These are phyloP conservation scores for Caenorhabditis sp. DNA, from an alignment of 2,888 invertebrate species.

Conservation along the genomic window DNA sequence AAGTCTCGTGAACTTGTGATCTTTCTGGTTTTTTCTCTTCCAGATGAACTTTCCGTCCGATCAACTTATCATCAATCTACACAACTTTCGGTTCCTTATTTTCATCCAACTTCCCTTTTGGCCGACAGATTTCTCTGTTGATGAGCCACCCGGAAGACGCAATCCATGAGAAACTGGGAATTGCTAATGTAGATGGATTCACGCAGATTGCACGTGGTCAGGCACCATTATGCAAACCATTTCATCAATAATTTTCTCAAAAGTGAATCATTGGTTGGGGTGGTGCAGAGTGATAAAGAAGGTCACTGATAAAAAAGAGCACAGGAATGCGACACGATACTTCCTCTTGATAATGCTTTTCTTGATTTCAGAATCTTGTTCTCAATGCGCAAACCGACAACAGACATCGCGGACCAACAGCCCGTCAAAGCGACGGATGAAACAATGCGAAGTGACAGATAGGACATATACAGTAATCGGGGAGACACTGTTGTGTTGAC, in stretches of 20 bases:
- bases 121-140: neutral
- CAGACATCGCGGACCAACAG: constrained; percentile 28
- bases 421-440: constrained; percentile 21
- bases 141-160: constrained; percentile 7
- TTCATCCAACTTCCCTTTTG: too few species aligned
- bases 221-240: neutral
- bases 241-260: neutral
- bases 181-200: neutral
- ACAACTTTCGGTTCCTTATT: too few species aligned
- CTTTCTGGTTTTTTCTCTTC: constrained; percentile 19
- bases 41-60: neutral
- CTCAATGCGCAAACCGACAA: constrained; percentile 13
- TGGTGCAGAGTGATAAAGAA: too few species aligned
- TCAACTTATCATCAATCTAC: neutral
- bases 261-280: neutral
- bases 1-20: constrained; percentile 45
- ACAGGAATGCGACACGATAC: too few species aligned
- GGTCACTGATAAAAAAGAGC: too few species aligned
- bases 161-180: constrained; percentile 1
- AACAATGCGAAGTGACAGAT: constrained; percentile 45
- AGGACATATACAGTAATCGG: constrained; percentile 28
- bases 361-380: too few species aligned
- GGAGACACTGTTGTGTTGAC: constrained; percentile 25
- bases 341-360: too few species aligned
- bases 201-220: constrained; percentile 3